A percentile compares a stretch with the other conserved stretches of the same genome.
These are phyloP conservation scores for Nerophis ophidion DNA, from an alignment of 2,113 vertebrate species.

Conservation along the genomic window DNA sequence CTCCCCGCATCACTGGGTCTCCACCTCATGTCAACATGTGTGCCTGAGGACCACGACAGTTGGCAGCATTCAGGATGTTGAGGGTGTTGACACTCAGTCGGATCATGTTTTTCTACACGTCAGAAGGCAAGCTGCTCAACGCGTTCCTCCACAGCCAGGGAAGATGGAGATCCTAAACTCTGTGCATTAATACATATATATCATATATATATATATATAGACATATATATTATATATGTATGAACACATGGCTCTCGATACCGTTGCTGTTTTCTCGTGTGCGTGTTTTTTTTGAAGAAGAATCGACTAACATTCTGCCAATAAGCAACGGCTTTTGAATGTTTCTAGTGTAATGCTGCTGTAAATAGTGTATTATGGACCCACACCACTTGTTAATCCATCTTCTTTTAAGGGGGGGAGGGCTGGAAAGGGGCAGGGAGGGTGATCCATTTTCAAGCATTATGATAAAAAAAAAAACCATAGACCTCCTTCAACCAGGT, in stretches of 20 bases:
- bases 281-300: constrained; percentile 74
- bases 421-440: constrained; percentile 39
- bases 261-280: constrained; percentile 81
- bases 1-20: constrained; percentile 42
- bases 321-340: constrained; percentile 99
- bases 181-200: constrained; percentile 83
- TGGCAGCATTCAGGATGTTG: constrained; percentile 36
- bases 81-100: constrained; percentile 23
- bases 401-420: constrained; percentile 56
- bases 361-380: constrained; percentile 82
- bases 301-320: constrained; percentile 88
- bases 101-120: constrained; percentile 40
- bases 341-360: constrained; percentile 95
- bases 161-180: constrained; percentile 48
- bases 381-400: constrained; percentile 74
- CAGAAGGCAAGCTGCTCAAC: constrained; percentile 31
- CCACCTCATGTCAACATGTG: constrained; percentile 36
- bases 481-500: constrained; percentile 97
- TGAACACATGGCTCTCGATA: constrained; percentile 32
- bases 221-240: neutral
- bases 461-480: constrained; percentile 68
- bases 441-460: constrained; percentile 92
- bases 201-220: too few relatives aligned
- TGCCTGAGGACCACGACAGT: constrained; percentile 52
- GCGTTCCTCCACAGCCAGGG: constrained; percentile 38